phyloP scores from a whole-genome alignment of 2,797 vertebrate genomes.

The Sebastes ruberrimus region DNA sequence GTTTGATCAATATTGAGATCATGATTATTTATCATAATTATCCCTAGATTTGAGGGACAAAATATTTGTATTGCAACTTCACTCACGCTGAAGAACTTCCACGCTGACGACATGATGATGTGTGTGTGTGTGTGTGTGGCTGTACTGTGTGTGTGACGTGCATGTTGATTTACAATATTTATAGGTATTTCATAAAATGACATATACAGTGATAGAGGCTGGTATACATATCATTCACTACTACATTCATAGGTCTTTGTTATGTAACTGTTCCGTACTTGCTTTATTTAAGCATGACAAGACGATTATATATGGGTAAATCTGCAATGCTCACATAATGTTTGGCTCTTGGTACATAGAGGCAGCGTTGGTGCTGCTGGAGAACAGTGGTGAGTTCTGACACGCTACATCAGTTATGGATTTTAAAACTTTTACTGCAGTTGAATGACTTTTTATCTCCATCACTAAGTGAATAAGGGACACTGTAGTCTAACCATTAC shows the following conservation, averaged over 20 bases:
- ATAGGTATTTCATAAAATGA: background rate
- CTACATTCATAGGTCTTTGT: background rate
- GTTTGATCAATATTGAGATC: too few species aligned
- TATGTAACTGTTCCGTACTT: background rate
- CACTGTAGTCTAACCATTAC: background rate
- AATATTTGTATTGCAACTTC: background rate
- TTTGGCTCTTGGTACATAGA: background rate
- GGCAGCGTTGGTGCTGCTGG: background rate
- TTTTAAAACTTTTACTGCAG: background rate
- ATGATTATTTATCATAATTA: too few species aligned
- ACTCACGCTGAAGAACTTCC: too few species aligned
- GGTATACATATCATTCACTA: background rate
- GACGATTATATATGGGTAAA: background rate
- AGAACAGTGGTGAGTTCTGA: background rate
- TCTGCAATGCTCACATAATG: background rate
- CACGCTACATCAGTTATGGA: background rate
- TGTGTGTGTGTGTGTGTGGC: too few species aligned
- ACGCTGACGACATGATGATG: too few species aligned
- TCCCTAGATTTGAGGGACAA: too few species aligned
- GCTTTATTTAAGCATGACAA: background rate
- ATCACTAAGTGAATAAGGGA: background rate
- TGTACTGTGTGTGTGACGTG: background rate
- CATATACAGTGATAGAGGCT: background rate
- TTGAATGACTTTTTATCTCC: background rate
- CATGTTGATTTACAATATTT: background rate